Percentiles rank a stretch among this genome's conserved stretches.
Evolutionary conservation across 2,113 vertebrate genomes (phyloP).

Genomic region (Cyprinus carpio): DNA sequence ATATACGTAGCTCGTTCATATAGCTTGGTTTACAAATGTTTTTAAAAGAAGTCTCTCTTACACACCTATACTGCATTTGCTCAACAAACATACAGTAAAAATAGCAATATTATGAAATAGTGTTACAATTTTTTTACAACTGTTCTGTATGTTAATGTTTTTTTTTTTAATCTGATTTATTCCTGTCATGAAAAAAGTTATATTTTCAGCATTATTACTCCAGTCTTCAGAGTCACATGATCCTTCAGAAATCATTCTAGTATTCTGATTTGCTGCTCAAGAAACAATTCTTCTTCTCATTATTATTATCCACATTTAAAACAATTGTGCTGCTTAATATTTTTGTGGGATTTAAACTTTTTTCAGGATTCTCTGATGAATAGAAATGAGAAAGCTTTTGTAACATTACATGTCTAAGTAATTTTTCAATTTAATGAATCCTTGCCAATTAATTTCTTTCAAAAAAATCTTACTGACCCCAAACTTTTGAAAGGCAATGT

Average conservation of each 20-base stretch:
- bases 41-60: neutral
- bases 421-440: neutral
- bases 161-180: too few species aligned
- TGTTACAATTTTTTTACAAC: neutral
- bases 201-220: neutral
- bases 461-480: neutral
- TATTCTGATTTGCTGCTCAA: neutral
- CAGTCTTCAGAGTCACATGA: neutral
- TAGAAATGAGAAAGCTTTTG: neutral
- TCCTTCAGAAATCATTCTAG: neutral
- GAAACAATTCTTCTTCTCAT: neutral
- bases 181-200: neutral
- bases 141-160: neutral
- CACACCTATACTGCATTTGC: neutral
- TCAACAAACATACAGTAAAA: neutral
- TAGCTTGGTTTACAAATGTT: neutral
- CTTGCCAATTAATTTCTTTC: neutral
- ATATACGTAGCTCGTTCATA: neutral
- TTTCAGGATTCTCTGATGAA: neutral
- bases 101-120: neutral
- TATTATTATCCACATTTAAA: neutral
- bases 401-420: too few species aligned
- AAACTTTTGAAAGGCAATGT: neutral
- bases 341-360: neutral
- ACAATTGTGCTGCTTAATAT: neutral